These are phyloP conservation scores for Papio anubis DNA, from an alignment of 2,113 vertebrate species.

Conservation along the genomic window DNA sequence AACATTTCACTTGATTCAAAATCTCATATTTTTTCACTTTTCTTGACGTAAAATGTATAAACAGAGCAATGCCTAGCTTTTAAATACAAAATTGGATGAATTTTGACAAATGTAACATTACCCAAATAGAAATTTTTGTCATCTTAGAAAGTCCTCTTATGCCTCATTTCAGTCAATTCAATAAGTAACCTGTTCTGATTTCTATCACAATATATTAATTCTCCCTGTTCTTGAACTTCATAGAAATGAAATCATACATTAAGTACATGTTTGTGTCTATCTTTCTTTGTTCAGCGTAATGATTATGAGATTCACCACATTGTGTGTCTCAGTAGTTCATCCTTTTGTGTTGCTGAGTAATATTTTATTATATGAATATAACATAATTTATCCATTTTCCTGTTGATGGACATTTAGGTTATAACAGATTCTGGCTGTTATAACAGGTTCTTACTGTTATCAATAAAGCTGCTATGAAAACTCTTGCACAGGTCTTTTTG, in stretches of 20 bases:
- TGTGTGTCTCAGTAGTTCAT: not conserved
- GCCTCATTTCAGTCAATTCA: not conserved
- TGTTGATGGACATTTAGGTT: not conserved
- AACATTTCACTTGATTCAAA: not conserved
- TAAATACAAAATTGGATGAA: not conserved
- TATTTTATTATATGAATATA: not conserved
- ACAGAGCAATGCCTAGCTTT: not conserved
- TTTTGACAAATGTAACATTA: not conserved
- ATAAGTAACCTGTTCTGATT: not conserved
- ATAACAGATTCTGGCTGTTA: not conserved
- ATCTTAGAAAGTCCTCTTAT: not conserved
- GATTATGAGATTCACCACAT: not conserved
- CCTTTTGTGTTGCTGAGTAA: not conserved
- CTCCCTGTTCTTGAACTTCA: not conserved
- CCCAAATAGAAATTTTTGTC: not conserved
- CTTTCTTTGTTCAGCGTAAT: not conserved
- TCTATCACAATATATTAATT: not conserved
- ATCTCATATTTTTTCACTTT: not conserved
- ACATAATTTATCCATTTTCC: not conserved
- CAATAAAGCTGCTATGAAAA: not conserved
- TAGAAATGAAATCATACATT: not conserved
- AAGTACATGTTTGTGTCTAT: not conserved
- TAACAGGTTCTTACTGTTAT: not conserved
- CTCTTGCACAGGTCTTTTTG: not conserved
- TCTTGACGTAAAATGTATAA: not conserved